A percentile compares a stretch with the other conserved stretches of the same genome.
These are phyloP conservation scores for Chaetogeoica ovagalla DNA, from an alignment of 2,888 invertebrate genomes.

Conservation along the genomic window DNA sequence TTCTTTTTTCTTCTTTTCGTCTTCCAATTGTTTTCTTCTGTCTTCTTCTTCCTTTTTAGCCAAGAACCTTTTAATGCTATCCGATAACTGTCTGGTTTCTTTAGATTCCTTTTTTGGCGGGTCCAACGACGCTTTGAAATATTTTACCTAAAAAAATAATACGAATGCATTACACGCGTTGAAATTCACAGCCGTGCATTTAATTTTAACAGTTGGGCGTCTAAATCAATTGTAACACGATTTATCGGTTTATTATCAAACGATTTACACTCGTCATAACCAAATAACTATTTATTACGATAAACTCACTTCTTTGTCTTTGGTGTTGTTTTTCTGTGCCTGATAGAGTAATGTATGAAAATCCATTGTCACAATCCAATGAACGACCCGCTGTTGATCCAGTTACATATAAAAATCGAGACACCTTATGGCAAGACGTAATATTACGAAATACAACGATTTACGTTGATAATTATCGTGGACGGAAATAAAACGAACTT, in stretches of 20 bases:
- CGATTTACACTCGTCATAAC: neutral
- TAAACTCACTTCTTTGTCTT: slow-evolving; percentile 59
- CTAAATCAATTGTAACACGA: neutral
- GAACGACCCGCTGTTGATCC: neutral
- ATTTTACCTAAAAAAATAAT: slow-evolving; percentile 61
- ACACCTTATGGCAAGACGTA: neutral
- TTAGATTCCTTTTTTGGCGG: slow-evolving; percentile 78
- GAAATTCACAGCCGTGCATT: neutral
- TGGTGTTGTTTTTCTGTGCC: slow-evolving; percentile 67
- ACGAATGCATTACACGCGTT: neutral
- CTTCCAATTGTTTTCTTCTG: slow-evolving; percentile 66
- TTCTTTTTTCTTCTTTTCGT: slow-evolving; percentile 68
- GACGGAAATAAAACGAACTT: neutral
- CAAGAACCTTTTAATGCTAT: slow-evolving; percentile 80
- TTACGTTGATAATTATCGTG: neutral
- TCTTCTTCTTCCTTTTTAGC: slow-evolving; percentile 82
- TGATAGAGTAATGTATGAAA: slow-evolving; percentile 67
- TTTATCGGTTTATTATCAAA: neutral
- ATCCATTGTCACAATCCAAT: slow-evolving; percentile 62
- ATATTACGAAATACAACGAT: too few relatives aligned
- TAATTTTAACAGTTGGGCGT: neutral
- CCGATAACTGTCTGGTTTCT: slow-evolving; percentile 65
- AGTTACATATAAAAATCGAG: neutral
- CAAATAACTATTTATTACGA: neutral
- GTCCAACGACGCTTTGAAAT: slow-evolving; percentile 77